Evolutionary conservation across 2,797 vertebrate genomes (phyloP), one percentile per base, ranked within the genome.

Genomic region (Myiotriccus ornatus): DNA sequence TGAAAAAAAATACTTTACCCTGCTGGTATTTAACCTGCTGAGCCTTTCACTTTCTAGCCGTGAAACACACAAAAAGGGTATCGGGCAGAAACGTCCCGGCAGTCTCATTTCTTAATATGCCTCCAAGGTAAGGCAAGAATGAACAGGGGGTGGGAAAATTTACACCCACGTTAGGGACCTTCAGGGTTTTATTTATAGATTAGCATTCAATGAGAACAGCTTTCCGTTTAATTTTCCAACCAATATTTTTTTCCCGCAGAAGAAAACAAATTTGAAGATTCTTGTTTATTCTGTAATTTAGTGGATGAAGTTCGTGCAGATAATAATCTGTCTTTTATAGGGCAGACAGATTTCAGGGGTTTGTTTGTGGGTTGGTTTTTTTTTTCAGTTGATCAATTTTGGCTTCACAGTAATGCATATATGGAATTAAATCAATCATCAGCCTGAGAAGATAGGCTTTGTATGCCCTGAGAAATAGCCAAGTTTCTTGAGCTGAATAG

Each of bases 1-100:
- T 95, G 95, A 97, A 96, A 96, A 96, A 96, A 97, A 96, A 97
- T 96, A 93, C 95, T 96, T 95, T 96, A 69, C 95, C 84, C 85
- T 96, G 94, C 95, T 94, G 93, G 95, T 96, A 95, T 96, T 96
- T 96, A 96, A 95, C 96, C 96, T 96, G 93, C 94, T 97, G 95
- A 94, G 93, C 94, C 94, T 96, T 97, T 96, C 95, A 94, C 95
- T 95, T 95, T 96, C 94, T 96, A 96, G 96, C 92, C 95, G 96
- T 95, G 95, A 95, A 95, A 85, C 81, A 90, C 86, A 95, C 92
- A 96, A 89, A 96, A 96, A 94, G 93, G 91, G 74, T 96, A 94
- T 91, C 24, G 0, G 79, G 85, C 88, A 95, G 95, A 95, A 95
- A 80, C 91, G 90, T 95, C 91, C 93, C 49, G 8, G 84, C 94